Evolutionary conservation across 2,888 invertebrate genomes (phyloP).

Genomic region (Luperina testacea): DNA sequence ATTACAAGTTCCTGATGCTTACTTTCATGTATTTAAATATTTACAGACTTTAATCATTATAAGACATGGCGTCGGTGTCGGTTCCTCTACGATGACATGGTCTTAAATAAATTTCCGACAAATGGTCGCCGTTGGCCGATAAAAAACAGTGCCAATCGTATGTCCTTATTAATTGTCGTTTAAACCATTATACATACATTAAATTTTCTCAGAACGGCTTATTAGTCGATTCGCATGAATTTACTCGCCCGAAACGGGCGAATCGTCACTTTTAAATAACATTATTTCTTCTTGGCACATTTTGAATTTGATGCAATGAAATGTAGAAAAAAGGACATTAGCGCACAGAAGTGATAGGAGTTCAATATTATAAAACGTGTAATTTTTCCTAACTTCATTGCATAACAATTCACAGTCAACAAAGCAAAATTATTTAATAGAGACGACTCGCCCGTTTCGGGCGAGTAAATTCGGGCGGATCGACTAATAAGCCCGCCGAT

Average conservation of each 20-base stretch:
- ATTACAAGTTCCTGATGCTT: slow-evolving; percentile 49
- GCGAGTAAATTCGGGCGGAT: neutral
- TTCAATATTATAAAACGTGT: neutral
- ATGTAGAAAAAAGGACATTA: neutral
- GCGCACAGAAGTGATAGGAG: neutral
- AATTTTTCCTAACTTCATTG: neutral
- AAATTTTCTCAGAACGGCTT: slow-evolving; percentile 66
- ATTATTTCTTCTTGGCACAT: neutral
- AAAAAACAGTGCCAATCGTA: slow-evolving; percentile 59
- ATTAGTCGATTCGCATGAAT: neutral
- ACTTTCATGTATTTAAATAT: slow-evolving; percentile 63
- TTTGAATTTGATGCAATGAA: neutral
- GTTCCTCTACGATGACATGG: slow-evolving; percentile 53
- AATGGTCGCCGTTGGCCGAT: slow-evolving; percentile 45
- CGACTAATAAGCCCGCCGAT: slow-evolving; percentile 64
- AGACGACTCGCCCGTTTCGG: neutral
- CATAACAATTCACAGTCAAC: neutral
- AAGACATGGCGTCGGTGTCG: slow-evolving; percentile 58
- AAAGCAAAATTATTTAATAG: neutral
- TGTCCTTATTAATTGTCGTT: slow-evolving; percentile 61
- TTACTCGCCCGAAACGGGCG: neutral
- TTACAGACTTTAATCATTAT: slow-evolving; percentile 65
- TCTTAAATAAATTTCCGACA: slow-evolving; percentile 57
- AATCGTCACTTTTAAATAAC: no score
- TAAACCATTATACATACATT: slow-evolving; percentile 51